Percentiles rank a stretch among this genome's conserved stretches.
Evolutionary conservation across 2,113 vertebrate species (phyloP).

Genomic region (Megalops atlanticus): DNA sequence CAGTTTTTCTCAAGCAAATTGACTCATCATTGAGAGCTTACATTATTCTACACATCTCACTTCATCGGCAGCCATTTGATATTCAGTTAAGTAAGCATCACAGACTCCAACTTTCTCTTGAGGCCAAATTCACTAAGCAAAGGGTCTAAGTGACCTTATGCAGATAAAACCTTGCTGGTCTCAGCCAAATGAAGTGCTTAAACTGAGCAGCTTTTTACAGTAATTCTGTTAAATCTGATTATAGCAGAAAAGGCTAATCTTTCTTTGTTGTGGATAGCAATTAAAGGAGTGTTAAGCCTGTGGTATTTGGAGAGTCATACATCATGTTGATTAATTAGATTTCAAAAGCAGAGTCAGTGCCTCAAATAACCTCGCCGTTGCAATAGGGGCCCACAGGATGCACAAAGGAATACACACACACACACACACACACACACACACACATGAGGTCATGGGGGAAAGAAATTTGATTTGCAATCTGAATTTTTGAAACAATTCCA

Average conservation of each 20-base stretch:
- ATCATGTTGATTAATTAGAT: slow-evolving; percentile 17
- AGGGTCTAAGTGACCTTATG: slow-evolving; percentile 6
- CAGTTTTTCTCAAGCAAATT: background rate
- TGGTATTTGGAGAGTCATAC: slow-evolving; percentile 11
- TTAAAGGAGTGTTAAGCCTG: slow-evolving; percentile 17
- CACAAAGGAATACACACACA: slow-evolving; percentile 14
- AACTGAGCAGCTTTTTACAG: slow-evolving; percentile 17
- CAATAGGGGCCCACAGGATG: background rate
- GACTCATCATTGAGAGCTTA: background rate
- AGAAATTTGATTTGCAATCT: background rate
- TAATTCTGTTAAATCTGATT: slow-evolving; percentile 18
- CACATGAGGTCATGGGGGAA: background rate
- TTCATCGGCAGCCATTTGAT: background rate
- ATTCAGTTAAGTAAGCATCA: background rate
- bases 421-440: too few relatives aligned
- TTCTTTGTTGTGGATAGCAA: slow-evolving; percentile 17
- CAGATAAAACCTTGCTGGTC: background rate
- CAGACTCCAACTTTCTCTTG: background rate
- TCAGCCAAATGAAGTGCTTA: background rate
- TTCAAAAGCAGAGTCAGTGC: slow-evolving; percentile 13
- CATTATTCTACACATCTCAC: background rate
- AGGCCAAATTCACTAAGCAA: background rate
- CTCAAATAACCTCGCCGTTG: background rate
- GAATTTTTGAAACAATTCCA: background rate
- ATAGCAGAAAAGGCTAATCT: slow-evolving; percentile 20